phyloP scores from a whole-genome alignment of 2,113 vertebrate species.

The Phrynosoma blainvillii region DNA sequence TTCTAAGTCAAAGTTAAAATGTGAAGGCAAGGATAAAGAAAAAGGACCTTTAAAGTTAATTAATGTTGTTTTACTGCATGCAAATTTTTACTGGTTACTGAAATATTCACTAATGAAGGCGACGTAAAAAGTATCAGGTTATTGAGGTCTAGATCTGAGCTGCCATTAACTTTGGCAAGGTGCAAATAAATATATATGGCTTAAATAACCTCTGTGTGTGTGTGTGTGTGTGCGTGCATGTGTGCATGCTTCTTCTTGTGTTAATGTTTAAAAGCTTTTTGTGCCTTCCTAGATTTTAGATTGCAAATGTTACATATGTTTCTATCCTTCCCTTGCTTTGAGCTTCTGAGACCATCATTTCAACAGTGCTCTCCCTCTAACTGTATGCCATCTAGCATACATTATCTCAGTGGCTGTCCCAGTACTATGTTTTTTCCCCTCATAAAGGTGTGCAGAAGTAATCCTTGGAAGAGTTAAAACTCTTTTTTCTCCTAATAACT shows the following conservation, averaged over 20 bases:
- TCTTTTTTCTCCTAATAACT: neutral
- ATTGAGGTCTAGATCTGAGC: constrained; percentile 30
- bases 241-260: neutral
- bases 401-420: neutral
- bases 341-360: neutral
- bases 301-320: neutral
- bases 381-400: neutral
- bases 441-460: neutral
- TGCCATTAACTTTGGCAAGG: neutral
- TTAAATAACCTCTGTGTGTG: neutral
- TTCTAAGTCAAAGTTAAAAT: constrained; percentile 47
- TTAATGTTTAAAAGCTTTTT: neutral
- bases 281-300: neutral
- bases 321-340: neutral
- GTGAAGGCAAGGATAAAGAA: neutral
- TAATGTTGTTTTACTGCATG: constrained; percentile 54
- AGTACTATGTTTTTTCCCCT: neutral
- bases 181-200: neutral
- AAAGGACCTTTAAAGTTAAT: constrained; percentile 34
- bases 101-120: constrained; percentile 55
- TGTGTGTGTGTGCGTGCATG: no score
- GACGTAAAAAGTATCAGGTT: constrained; percentile 43
- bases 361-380: neutral
- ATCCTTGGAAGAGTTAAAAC: neutral
- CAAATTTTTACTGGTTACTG: constrained; percentile 46